These are phyloP conservation scores for Neoarius graeffei DNA, from an alignment of 2,113 vertebrate species.

Conservation along the genomic window DNA sequence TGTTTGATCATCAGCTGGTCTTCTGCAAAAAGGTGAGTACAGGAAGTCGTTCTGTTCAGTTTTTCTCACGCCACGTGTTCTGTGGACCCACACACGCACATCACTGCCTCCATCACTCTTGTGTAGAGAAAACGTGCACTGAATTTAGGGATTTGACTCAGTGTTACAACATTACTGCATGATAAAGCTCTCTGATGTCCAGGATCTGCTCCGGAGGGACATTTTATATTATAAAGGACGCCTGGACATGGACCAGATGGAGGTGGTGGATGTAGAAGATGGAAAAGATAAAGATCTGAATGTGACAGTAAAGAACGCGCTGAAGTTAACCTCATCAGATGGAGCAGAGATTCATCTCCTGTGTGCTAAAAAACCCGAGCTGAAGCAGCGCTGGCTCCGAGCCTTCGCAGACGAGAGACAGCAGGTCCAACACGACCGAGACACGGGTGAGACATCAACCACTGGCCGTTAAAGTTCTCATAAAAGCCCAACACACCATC, in stretches of 20 bases:
- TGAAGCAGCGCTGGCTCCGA: constrained; percentile 90
- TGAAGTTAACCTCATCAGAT: constrained; percentile 76
- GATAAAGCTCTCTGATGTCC: constrained; percentile 8
- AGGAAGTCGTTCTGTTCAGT: constrained; percentile 18
- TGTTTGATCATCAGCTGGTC: constrained; percentile 95
- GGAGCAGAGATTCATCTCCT: constrained; percentile 84
- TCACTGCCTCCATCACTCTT: background rate
- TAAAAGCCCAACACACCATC: background rate
- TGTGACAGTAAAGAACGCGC: constrained; percentile 85
- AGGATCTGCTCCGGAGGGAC: constrained; percentile 92
- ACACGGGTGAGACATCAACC: constrained; percentile 79
- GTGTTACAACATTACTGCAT: background rate
- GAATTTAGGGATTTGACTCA: background rate
- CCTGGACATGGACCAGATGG: constrained; percentile 87
- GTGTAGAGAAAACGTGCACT: background rate
- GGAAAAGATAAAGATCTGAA: constrained; percentile 92
- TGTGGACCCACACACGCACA: background rate
- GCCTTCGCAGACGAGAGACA: constrained; percentile 87
- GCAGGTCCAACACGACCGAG: constrained; percentile 87
- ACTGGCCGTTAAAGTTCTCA: background rate
- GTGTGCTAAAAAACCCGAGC: constrained; percentile 89
- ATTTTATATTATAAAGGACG: constrained; percentile 93
- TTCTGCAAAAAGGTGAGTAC: constrained; percentile 92
- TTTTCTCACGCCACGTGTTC: background rate
- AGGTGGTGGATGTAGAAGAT: constrained; percentile 86